Percentiles rank a stretch among this genome's conserved stretches.
phyloP scores from a whole-genome alignment of 2,113 vertebrate genomes.

The Cynopterus brachyotis region DNA sequence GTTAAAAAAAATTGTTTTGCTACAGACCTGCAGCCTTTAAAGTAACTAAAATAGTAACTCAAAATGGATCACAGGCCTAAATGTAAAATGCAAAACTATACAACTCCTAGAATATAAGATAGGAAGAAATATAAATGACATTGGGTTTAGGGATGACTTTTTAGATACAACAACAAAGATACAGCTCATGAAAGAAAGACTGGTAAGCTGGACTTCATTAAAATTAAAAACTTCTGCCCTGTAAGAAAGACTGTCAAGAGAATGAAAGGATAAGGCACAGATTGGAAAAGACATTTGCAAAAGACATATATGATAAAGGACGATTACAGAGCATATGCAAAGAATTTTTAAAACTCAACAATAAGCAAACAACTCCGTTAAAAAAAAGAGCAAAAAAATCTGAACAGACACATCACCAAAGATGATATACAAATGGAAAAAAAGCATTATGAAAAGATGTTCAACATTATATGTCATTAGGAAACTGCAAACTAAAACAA shows the following conservation, averaged over 20 bases:
- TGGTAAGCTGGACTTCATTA: neutral
- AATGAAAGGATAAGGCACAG: neutral
- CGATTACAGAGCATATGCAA: neutral
- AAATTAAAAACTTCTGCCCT: neutral
- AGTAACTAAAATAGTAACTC: neutral
- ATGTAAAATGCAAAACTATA: neutral
- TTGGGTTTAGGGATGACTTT: neutral
- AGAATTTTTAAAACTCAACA: neutral
- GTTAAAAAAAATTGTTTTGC: neutral
- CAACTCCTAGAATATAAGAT: neutral
- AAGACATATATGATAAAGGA: neutral
- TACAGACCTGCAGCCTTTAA: neutral
- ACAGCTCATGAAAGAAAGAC: neutral
- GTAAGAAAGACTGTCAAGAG: neutral
- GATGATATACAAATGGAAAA: neutral
- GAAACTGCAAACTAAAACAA: neutral
- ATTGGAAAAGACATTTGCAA: neutral
- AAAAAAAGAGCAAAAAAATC: neutral
- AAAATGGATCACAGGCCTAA: neutral
- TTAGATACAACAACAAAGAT: neutral
- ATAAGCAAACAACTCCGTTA: neutral
- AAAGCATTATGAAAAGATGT: neutral
- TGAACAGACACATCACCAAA: neutral
- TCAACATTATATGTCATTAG: neutral
- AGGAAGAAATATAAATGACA: neutral